A percentile compares a stretch with the other conserved stretches of the same genome.
These are phyloP conservation scores for Halictus rubicundus DNA, from an alignment of 1,140 invertebrate species.

Conservation along the genomic window DNA sequence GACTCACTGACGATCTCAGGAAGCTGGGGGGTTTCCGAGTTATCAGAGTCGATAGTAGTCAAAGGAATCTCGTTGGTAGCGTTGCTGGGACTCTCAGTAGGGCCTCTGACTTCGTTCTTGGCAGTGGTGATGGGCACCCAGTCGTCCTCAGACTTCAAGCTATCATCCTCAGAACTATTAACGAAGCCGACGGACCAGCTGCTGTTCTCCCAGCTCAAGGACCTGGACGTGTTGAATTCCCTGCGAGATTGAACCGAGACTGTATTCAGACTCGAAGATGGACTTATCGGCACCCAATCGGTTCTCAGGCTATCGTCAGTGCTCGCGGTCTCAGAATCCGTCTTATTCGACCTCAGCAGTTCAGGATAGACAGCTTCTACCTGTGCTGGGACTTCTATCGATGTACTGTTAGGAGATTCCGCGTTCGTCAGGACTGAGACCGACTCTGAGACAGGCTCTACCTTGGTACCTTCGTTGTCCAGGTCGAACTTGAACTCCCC, in stretches of 20 bases:
- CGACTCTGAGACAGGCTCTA: not conserved
- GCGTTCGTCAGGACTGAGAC: not conserved
- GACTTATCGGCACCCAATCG: constrained; percentile 67
- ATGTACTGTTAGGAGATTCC: no score
- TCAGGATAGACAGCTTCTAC: not conserved
- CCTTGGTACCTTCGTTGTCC: not conserved
- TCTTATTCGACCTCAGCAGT: not conserved
- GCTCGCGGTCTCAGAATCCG: not conserved
- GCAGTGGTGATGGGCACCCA: constrained; percentile 69
- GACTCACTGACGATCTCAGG: not conserved
- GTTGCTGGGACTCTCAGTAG: not conserved
- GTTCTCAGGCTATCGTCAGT: no score
- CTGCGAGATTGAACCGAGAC: constrained; percentile 10
- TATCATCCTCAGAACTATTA: constrained; percentile 21
- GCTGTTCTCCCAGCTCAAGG: constrained; percentile 54
- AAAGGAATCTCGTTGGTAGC: constrained; percentile 7
- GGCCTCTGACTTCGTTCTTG: constrained; percentile 8
- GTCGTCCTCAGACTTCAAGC: constrained; percentile 59
- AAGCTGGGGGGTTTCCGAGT: not conserved
- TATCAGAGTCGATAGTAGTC: no score
- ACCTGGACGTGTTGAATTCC: constrained; percentile 52
- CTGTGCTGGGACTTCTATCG: not conserved
- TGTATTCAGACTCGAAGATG: not conserved
- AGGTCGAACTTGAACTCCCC: not conserved
- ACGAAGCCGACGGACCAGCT: constrained; percentile 9